Conservation (phyloP, 2,797 vertebrate genomes). For the Arnoldichthys spilopterus region DNA sequence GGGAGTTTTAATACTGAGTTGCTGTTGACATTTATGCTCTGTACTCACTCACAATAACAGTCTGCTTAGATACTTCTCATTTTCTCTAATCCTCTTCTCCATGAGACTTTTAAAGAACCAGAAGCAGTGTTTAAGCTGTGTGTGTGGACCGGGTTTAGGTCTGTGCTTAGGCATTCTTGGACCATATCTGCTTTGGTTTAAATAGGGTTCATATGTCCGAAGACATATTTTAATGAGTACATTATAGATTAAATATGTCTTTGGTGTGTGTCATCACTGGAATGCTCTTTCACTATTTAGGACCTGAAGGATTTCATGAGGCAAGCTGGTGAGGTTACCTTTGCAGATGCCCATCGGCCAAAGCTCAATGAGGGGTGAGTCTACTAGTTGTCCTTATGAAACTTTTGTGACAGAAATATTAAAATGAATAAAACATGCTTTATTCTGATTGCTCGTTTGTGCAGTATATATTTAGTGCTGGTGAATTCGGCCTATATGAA, state of each 20-base stretch:
- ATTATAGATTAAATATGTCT: not conserved
- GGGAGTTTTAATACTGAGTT: no score
- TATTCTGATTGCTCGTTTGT: no score
- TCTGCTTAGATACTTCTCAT: not conserved
- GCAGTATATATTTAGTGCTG: no score
- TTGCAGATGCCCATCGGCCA: constrained; percentile 95
- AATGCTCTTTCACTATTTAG: constrained; percentile 74
- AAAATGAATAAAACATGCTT: no score
- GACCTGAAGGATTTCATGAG: constrained; percentile 99
- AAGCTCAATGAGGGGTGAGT: constrained; percentile 95
- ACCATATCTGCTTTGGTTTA: constrained; percentile 59
- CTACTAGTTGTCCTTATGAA: not conserved
- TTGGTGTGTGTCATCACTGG: not conserved
- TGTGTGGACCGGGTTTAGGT: not conserved
- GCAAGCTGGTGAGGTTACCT: constrained; percentile 98
- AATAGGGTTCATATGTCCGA: constrained; percentile 62
- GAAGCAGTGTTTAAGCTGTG: not conserved
- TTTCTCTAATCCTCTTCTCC: no score
- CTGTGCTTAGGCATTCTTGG: constrained; percentile 67
- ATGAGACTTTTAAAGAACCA: no score
- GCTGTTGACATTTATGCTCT: not conserved
- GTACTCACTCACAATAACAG: not conserved
- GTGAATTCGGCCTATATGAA: no score
- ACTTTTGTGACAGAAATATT: no score
- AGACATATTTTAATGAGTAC: constrained; percentile 4